Conservation (phyloP, 2,888 invertebrate genomes). For the Axea sp. region DNA sequence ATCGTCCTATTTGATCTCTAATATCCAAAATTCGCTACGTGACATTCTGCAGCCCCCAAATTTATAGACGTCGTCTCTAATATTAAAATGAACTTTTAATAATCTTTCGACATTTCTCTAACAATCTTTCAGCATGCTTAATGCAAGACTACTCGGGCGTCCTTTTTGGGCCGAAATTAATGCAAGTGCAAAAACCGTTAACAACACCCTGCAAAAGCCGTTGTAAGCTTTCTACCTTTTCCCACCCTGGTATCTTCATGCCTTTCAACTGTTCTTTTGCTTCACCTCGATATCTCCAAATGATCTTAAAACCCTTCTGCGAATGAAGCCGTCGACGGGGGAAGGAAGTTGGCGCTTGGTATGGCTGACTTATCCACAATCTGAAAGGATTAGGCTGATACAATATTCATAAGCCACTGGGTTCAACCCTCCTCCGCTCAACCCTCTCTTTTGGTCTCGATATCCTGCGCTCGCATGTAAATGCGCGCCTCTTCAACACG, state of each 20-base stretch:
- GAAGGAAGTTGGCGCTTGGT: constrained; percentile 56
- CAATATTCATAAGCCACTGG: constrained; percentile 75
- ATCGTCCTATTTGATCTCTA: no score
- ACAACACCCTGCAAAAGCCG: constrained; percentile 45
- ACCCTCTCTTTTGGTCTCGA: constrained; percentile 43
- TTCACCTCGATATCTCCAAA: constrained; percentile 47
- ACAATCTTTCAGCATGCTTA: neutral
- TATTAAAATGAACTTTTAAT: no score
- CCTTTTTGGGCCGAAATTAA: constrained; percentile 12
- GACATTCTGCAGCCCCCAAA: no score
- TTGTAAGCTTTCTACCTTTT: constrained; percentile 48
- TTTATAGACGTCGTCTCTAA: no score
- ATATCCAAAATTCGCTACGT: no score
- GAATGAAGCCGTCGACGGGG: constrained; percentile 63
- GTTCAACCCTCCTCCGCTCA: constrained; percentile 54
- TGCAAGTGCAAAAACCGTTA: constrained; percentile 45
- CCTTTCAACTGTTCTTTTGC: constrained; percentile 40
- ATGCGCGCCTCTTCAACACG: constrained; percentile 65
- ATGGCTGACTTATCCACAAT: constrained; percentile 75
- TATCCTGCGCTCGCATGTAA: constrained; percentile 69
- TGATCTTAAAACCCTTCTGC: constrained; percentile 65
- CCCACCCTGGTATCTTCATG: constrained; percentile 3
- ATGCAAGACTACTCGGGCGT: constrained; percentile 2
- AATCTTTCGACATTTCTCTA: neutral
- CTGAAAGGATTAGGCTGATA: constrained; percentile 76